Evolutionary conservation across 1,140 invertebrate species (phyloP).

Genomic region (Gerris buenoi): DNA sequence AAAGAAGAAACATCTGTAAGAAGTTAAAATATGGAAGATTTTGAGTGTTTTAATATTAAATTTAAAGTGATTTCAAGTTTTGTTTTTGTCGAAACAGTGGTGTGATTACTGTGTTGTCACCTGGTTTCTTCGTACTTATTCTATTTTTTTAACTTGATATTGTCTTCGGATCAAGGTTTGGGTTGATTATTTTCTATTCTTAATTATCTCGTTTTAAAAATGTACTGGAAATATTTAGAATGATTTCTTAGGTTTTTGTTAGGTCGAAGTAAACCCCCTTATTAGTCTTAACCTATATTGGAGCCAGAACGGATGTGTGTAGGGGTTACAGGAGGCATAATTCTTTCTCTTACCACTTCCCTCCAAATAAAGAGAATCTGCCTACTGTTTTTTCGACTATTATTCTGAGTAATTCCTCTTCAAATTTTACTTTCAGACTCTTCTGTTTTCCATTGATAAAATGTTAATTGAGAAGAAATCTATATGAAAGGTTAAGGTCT

Average conservation of each 20-base stretch:
- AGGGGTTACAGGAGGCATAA: background rate
- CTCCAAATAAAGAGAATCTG: background rate
- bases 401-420: no score
- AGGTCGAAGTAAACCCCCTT: background rate
- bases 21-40: slow-evolving; percentile 15
- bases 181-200: no score
- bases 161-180: no score
- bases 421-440: no score
- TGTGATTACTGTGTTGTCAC: slow-evolving; percentile 22
- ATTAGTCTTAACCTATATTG: background rate
- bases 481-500: no score
- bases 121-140: slow-evolving; percentile 26
- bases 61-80: background rate
- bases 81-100: slow-evolving; percentile 7
- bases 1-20: slow-evolving; percentile 6
- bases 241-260: background rate
- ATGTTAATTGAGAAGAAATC: no score
- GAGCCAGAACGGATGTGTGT: slow-evolving; percentile 1
- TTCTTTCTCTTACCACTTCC: background rate
- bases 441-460: no score
- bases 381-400: background rate
- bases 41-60: background rate
- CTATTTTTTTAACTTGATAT: no score
- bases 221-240: no score
- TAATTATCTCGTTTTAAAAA: no score